A percentile compares a stretch with the other conserved stretches of the same genome.
Conservation (phyloP, 2,888 invertebrate genomes). For the Apodemia duryi region DNA sequence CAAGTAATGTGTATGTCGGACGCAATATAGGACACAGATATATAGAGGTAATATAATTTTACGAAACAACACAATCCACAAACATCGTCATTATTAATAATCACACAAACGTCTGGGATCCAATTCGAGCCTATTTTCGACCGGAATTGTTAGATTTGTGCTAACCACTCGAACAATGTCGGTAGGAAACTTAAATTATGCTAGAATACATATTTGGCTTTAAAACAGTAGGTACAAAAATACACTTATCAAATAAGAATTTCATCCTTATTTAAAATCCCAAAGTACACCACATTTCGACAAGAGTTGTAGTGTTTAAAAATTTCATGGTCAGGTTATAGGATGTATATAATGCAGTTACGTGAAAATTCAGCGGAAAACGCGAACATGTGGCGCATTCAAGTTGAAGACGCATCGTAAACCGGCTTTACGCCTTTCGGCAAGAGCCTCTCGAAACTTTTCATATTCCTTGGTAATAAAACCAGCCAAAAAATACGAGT, state of each 20-base stretch:
- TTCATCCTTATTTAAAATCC: slow-evolving; percentile 31
- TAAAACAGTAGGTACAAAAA: slow-evolving; percentile 21
- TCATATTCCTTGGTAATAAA: slow-evolving; percentile 76
- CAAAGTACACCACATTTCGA: slow-evolving; percentile 43
- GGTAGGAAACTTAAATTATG: no score
- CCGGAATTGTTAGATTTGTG: no score
- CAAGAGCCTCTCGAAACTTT: slow-evolving; percentile 75
- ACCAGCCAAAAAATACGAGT: slow-evolving; percentile 76
- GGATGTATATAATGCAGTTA: slow-evolving; percentile 67
- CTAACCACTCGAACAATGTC: no score
- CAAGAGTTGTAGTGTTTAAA: slow-evolving; percentile 63
- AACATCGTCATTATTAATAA: no score
- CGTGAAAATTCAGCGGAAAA: slow-evolving; percentile 59
- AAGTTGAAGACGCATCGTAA: slow-evolving; percentile 70
- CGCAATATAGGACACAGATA: no score
- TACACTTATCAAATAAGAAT: slow-evolving; percentile 26
- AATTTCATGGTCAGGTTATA: slow-evolving; percentile 74
- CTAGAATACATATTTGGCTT: neutral
- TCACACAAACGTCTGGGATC: no score
- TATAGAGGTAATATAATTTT: no score
- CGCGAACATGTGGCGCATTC: slow-evolving; percentile 71
- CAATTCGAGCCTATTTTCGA: no score
- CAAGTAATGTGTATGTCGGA: no score
- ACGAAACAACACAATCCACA: no score
- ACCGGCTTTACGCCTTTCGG: slow-evolving; percentile 72